Conservation (phyloP, 2,797 vertebrate genomes). For the Myotis planiceps region DNA sequence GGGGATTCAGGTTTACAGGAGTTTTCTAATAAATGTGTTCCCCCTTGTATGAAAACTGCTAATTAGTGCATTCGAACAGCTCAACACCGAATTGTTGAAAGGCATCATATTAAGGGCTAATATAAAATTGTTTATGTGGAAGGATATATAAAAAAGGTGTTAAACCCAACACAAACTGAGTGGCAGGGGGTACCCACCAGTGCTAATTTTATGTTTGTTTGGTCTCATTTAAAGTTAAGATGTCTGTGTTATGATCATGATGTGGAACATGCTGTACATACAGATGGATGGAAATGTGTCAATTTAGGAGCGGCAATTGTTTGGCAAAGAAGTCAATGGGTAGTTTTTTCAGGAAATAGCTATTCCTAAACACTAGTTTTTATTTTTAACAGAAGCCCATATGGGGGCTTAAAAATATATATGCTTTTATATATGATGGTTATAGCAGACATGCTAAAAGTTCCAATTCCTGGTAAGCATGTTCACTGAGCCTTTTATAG, state of each 20-base stretch:
- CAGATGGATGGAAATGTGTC: conserved; percentile 84
- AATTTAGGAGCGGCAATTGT: conserved; percentile 80
- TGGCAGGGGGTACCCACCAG: conserved; percentile 83
- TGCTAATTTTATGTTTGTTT: conserved; percentile 89
- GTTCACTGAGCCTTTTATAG: conserved; percentile 25
- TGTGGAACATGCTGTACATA: conserved; percentile 79
- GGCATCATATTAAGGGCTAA: conserved; percentile 83
- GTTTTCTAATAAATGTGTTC: conserved; percentile 85
- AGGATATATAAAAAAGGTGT: conserved; percentile 87
- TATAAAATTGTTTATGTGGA: conserved; percentile 88
- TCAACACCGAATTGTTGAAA: conserved; percentile 85
- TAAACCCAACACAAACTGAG: conserved; percentile 86
- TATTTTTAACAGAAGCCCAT: conserved; percentile 56
- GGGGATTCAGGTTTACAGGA: conserved; percentile 85
- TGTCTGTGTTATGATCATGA: conserved; percentile 80
- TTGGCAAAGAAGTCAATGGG: conserved; percentile 77
- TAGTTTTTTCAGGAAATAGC: conserved; percentile 64
- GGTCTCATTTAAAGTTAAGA: conserved; percentile 87
- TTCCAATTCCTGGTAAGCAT: conserved; percentile 62
- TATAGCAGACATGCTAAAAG: conserved; percentile 26
- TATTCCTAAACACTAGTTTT: conserved; percentile 52
- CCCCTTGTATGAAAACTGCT: conserved; percentile 84
- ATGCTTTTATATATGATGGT: neutral
- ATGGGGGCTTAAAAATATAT: neutral
- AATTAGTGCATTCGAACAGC: conserved; percentile 89